phyloP scores from a whole-genome alignment of 2,888 invertebrate species.

The Drosophila kanekoi region DNA sequence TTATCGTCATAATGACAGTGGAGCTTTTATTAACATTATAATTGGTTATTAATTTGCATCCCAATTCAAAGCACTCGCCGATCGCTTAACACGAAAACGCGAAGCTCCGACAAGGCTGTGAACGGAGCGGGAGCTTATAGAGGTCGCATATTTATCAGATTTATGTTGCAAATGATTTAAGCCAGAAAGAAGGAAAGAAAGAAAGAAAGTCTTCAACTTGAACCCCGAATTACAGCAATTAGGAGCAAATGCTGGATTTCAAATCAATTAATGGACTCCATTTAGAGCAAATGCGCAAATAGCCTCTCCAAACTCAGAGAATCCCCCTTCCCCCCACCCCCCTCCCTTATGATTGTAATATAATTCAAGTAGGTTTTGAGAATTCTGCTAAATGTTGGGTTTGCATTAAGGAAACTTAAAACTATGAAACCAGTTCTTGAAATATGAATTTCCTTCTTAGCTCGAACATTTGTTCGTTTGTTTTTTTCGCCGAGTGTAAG shows the following conservation, averaged over 20 bases:
- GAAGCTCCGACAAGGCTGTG: conserved; percentile 2
- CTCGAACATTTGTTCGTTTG: no score
- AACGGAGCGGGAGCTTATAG: conserved; percentile 7
- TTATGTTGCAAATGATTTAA: conserved; percentile 16
- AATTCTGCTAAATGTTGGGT: no score
- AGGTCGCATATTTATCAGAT: conserved; percentile 32
- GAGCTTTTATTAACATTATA: conserved; percentile 64
- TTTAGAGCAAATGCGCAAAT: no score
- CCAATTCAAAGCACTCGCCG: conserved; percentile 67
- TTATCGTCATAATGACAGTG: conserved; percentile 25
- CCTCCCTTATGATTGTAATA: no score
- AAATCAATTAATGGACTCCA: conserved; percentile 20
- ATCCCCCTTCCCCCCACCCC: no score
- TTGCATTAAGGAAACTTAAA: no score
- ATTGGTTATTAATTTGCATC: conserved; percentile 76
- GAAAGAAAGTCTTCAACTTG: conserved; percentile 66
- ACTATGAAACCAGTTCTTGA: no score
- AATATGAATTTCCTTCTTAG: no score
- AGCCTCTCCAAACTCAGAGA: no score
- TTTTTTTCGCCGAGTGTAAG: conserved; percentile 2
- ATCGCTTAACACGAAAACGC: conserved; percentile 34
- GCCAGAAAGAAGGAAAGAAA: conserved; percentile 57
- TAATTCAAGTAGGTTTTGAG: no score
- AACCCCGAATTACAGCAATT: conserved; percentile 54
- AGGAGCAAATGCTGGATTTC: conserved; percentile 9